A percentile compares a stretch with the other conserved stretches of the same genome.
Conservation (phyloP, 1,140 invertebrate species). For the Cotesia chilonis region DNA sequence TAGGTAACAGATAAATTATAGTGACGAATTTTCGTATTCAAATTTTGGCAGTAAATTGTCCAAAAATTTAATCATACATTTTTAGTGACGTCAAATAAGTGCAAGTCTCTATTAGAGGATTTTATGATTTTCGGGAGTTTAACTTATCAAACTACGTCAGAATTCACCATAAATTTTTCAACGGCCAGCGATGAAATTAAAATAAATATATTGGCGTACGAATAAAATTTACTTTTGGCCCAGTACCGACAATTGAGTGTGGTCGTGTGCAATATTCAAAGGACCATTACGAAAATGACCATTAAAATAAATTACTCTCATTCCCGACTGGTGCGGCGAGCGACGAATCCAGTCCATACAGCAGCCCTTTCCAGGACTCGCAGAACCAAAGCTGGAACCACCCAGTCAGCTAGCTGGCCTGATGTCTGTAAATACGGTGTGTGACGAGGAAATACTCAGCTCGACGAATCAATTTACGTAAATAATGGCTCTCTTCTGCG, state of each 20-base stretch:
- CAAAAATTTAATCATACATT: too few species aligned
- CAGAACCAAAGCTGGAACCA: too few species aligned
- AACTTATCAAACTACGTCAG: too few species aligned
- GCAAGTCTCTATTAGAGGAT: too few species aligned
- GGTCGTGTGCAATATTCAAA: slow-evolving; percentile 37
- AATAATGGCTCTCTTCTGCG: slow-evolving; percentile 49
- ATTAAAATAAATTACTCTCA: slow-evolving; percentile 59
- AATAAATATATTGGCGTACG: neutral
- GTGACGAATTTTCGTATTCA: too few species aligned
- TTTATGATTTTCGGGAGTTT: too few species aligned
- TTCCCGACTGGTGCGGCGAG: slow-evolving; percentile 25
- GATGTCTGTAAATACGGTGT: slow-evolving; percentile 45
- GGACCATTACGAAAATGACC: slow-evolving; percentile 59
- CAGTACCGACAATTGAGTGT: slow-evolving; percentile 25
- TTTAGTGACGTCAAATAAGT: too few species aligned
- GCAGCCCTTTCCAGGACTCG: neutral
- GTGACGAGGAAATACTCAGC: slow-evolving; percentile 51
- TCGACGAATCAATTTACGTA: slow-evolving; percentile 57
- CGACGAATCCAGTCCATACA: neutral
- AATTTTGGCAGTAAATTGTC: too few species aligned
- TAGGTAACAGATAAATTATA: too few species aligned
- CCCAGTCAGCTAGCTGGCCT: neutral
- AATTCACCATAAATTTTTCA: too few species aligned
- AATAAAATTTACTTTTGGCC: slow-evolving; percentile 13
- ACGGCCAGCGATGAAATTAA: neutral